Base-by-base conservation (phyloP, 2,113 vertebrate species). In the Gobio gobio region DNA sequence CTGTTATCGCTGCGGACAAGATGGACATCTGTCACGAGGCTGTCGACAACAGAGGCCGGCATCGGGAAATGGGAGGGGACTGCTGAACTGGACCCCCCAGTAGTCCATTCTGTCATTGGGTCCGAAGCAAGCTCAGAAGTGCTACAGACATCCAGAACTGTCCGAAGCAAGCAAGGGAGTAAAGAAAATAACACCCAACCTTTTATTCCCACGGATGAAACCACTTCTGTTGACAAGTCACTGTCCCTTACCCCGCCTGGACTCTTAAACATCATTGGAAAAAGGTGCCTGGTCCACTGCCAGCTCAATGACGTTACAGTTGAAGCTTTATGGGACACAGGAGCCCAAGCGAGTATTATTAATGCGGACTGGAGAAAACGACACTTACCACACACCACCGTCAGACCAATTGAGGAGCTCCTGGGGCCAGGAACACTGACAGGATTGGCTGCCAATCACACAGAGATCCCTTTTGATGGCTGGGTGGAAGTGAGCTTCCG, bases 271-370 rank as follows among this genome's bases (percentile, higher is more conserved):
- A 20, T 70, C 6, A 33, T 36, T 20, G 33, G 33, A 86, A 91
- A 93, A 91, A 91, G 91, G 89, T 92, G 93, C 20, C 20, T 82
- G 7, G 22, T 77, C 6, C 10, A 43, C 0, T 78, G 72, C 5
- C 9, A 7, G 24, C 13, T 86, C 1, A 58, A 78, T n/a, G 26
- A 51, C 2, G 8, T 63, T 2, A 0, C 56, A 3, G 56, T 76
- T 10, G 78, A 82, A n/a, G 72, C 59, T 0, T 12, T 72, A 8
- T 73, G 81, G 73, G 79, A 83, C 58, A 86, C 56, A n/a, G 61
- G 63, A 9, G 36, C 74, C 1, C 73, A 78, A 47, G 81, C 49
- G 4, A 78, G 36, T 5, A n/a, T 61, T 10, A 78, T 83, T 0
- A 86, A 77, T 8, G 54, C 9, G 3, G 18, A 70, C 5, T 83